Conservation (phyloP, 2,113 vertebrate genomes). For the Aramus guarauna region DNA sequence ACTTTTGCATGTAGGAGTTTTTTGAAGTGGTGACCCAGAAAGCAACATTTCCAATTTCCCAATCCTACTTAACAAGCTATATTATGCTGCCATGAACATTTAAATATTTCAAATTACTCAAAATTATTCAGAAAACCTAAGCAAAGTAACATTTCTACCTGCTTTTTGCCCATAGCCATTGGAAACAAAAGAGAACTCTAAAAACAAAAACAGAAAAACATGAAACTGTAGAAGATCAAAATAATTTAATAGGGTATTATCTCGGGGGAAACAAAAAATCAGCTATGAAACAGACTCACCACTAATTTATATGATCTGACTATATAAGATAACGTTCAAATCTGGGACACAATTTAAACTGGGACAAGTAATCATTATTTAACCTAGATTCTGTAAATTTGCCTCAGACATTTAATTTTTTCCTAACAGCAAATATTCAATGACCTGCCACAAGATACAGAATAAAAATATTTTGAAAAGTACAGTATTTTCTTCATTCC, state of each 20-base stretch:
- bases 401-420: constrained; percentile 50
- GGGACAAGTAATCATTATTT: constrained; percentile 70
- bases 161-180: not conserved
- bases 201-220: not conserved
- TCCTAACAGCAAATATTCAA: constrained; percentile 25
- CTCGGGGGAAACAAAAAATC: constrained; percentile 56
- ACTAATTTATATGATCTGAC: constrained; percentile 67
- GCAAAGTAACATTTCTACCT: not conserved
- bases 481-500: not conserved
- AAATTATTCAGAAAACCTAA: not conserved
- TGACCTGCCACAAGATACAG: constrained; percentile 36
- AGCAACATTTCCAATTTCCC: not conserved
- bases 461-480: constrained; percentile 21
- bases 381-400: constrained; percentile 67
- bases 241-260: constrained; percentile 30
- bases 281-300: constrained; percentile 35
- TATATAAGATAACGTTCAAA: constrained; percentile 51
- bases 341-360: constrained; percentile 67
- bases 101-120: not conserved
- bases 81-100: not conserved
- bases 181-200: not conserved
- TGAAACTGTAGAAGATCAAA: not conserved
- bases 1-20: not conserved
- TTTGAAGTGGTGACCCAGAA: not conserved
- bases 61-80: not conserved